Evolutionary conservation across 2,113 vertebrate genomes (phyloP), one percentile per base, ranked within the genome.

Genomic region (Tragelaphus strepsiceros): DNA sequence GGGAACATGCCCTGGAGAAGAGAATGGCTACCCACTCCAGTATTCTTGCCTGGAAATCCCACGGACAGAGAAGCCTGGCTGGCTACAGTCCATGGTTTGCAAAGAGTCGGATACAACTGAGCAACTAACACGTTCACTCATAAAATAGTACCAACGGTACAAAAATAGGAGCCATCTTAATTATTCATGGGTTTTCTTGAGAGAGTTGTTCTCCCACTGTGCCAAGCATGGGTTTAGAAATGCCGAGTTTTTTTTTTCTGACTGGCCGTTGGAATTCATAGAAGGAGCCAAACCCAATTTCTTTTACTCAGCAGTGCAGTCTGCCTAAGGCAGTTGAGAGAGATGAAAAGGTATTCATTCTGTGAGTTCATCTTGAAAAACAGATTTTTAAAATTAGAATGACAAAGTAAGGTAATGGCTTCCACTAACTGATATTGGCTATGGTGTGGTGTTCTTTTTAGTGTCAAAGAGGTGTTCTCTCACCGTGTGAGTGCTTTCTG

Each of bases 311-410:
- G 71, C 78, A 58, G 7, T 17, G 1, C 51, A 53, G 15, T 58
- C 71, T 80, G 26, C 39, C 35, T 39, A 35, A 21, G 64, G 12
- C 43, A 39, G 46, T 54, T 58, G 83, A 74, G 56, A 93, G 49
- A 24, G 17, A 10, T 1, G 17, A 46, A 56, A 30, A 30, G 39
- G 13, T 90, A n/a, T 26, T 32, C 46, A n/a, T 26, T 28, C n/a
- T 93, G 24, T 82, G 51, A 43, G 56, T 91, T 87, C 91, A 61
- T 91, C 82, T 81, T 88, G 78, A 59, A 90, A 96, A 94, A 32
- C 0, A 51, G 9, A 39, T 28, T 49, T 88, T 94, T 51, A 26
- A 30, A 94, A 53, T 71, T 35, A 54, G 56, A 54, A n/a, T 74
- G 39, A 30, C 43, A 32, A 61, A 84, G 26, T 49, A 35, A 59